Base-by-base conservation (phyloP, 2,888 invertebrate genomes). In the Athalia cordata region DNA sequence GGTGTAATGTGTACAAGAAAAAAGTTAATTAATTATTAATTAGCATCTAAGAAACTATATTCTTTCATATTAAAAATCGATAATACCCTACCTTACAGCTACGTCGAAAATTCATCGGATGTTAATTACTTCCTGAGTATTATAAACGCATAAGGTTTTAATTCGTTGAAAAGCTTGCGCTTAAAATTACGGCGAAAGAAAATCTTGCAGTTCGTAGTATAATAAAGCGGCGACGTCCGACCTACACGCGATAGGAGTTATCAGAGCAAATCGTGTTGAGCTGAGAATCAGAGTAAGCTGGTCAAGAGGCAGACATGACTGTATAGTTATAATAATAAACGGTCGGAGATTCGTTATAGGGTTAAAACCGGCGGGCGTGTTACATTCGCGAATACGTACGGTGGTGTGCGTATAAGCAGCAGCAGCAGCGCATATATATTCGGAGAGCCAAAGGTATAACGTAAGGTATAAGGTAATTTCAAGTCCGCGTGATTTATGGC, bases 241-340 rank as follows among this genome's bases (percentile, higher is more conserved):
- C 59, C 13, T 59, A 72, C 49, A 72, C 72, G 72, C 57, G 72
- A 72, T 72, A 72, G 47, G 59, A 72, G 45, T 59, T 72, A 72
- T 72, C 72, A 72, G 72, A 72, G 72, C 72, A 72, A 72, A 72
- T 72, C 72, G 59, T 5, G 15, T 15, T 72, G 57, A 13, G 43
- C 43, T 70, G 55, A 55, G 55, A 55, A 8, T 55, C 55, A 3
- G 9, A 29, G 29, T 29, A 29, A 29, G 29, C 29, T 29, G 29
- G 29, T 29, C 29, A 29, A 29, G 29, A 29, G 29, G 29, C 29
- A 29, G 29, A 29, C 29, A 29, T 29, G 29, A 29, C 29, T 29
- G 29, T 29, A 29, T 29, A 29, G 29, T 29, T 29, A 29, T 29
- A 29, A 29, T 11, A n/a, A 8, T 55, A 8, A 11, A 8, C 55